These are phyloP conservation scores for Leptinotarsa tumamoca DNA, from an alignment of 2,888 invertebrate genomes.

Conservation along the genomic window DNA sequence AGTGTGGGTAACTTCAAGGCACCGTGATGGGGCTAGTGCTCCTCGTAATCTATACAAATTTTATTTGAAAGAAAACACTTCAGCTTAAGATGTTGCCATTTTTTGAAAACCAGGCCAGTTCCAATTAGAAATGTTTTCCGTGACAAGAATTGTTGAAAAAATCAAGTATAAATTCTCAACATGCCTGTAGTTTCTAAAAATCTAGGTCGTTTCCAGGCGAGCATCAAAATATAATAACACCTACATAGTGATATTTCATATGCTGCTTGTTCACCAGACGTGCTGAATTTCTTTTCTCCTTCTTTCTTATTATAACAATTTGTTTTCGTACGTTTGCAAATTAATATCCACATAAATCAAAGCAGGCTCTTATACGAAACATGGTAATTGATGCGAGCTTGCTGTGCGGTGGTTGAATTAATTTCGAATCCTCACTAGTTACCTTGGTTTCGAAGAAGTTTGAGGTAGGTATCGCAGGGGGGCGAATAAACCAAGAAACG, in stretches of 20 bases:
- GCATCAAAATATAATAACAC: conserved; percentile 65
- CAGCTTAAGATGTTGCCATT: no score
- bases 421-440: not conserved
- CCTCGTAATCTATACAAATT: no score
- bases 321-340: conserved; percentile 50
- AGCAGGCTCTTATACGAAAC: not conserved
- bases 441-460: not conserved
- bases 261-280: conserved; percentile 26
- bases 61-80: no score
- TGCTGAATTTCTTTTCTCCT: conserved; percentile 40
- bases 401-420: conserved; percentile 18
- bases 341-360: conserved; percentile 53
- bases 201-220: conserved; percentile 23
- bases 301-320: conserved; percentile 49
- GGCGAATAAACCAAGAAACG: not conserved
- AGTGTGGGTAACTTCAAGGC: no score
- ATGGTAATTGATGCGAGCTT: conserved; percentile 17
- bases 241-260: conserved; percentile 50
- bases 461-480: not conserved
- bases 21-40: no score
- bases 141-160: no score
- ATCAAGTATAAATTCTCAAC: no score
- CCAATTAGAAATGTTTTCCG: no score
- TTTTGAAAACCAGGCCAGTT: no score
- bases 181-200: no score